phyloP scores from a whole-genome alignment of 1,140 invertebrate species.

The Eulimnadia texana region DNA sequence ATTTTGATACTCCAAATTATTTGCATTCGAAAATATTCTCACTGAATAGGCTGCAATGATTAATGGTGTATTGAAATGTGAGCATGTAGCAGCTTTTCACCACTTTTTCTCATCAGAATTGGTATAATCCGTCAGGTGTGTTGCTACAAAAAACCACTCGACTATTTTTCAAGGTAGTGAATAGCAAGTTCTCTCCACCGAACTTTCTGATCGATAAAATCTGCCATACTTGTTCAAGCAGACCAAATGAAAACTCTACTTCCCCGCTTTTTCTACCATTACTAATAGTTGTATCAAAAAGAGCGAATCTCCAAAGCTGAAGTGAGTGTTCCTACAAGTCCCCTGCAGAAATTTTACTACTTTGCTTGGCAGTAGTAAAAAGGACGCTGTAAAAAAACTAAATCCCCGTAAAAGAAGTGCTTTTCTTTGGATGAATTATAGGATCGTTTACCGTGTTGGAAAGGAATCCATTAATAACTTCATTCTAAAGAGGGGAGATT shows the following conservation, averaged over 20 bases:
- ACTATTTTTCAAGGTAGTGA: neutral
- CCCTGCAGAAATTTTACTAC: too few relatives aligned
- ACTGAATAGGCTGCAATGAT: too few relatives aligned
- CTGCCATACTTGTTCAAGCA: neutral
- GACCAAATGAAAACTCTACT: neutral
- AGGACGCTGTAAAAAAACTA: neutral
- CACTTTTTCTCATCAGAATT: neutral
- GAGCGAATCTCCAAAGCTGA: too few relatives aligned
- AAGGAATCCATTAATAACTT: neutral
- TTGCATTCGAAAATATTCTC: too few relatives aligned
- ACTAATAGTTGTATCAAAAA: too few relatives aligned
- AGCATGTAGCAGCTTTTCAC: too few relatives aligned
- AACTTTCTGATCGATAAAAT: neutral
- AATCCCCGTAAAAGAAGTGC: neutral
- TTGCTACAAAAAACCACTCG: neutral
- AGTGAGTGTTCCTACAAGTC: too few relatives aligned
- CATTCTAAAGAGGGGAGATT: neutral
- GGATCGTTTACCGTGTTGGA: neutral
- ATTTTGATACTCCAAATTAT: too few relatives aligned
- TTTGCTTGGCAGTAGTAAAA: too few relatives aligned
- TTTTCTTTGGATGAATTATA: neutral
- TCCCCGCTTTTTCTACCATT: too few relatives aligned
- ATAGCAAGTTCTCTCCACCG: neutral
- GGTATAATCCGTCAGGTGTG: neutral
- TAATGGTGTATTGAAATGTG: too few relatives aligned